Conservation (phyloP, 2,888 invertebrate species). For the Ectemnius cavifrons region DNA sequence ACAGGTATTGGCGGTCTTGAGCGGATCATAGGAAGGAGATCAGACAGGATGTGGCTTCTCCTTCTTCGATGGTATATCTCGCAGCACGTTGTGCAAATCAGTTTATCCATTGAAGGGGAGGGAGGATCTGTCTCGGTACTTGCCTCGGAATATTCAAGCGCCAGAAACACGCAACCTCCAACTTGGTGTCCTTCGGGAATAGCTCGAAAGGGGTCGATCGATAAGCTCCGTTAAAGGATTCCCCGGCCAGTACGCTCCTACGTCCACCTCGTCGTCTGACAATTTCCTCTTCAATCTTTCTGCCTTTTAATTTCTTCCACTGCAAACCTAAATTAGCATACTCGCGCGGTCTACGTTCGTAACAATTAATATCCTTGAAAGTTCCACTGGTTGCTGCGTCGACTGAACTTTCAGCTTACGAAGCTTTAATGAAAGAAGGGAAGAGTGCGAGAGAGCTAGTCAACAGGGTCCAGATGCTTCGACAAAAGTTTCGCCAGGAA, state of each 20-base stretch:
- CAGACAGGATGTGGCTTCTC: neutral
- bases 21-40: too few species aligned
- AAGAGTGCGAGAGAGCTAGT: neutral
- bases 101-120: slow-evolving; percentile 8
- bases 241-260: neutral
- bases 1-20: too few species aligned
- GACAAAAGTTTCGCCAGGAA: slow-evolving; percentile 18
- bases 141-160: slow-evolving; percentile 3
- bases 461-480: slow-evolving; percentile 16
- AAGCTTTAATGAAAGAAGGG: neutral
- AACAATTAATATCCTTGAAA: slow-evolving; percentile 7
- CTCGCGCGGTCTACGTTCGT: neutral
- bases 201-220: neutral
- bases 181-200: slow-evolving; percentile 15
- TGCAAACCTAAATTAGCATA: too few species aligned
- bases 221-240: neutral
- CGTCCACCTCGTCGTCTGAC: too few species aligned
- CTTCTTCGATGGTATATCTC: neutral
- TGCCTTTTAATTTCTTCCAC: too few species aligned
- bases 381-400: neutral
- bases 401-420: neutral
- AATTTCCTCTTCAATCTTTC: too few species aligned
- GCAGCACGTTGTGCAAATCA: slow-evolving; percentile 9
- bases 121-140: neutral
- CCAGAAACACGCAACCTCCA: slow-evolving; percentile 13